phyloP scores from a whole-genome alignment of 2,797 vertebrate genomes.

The Hybognathus amarus region DNA sequence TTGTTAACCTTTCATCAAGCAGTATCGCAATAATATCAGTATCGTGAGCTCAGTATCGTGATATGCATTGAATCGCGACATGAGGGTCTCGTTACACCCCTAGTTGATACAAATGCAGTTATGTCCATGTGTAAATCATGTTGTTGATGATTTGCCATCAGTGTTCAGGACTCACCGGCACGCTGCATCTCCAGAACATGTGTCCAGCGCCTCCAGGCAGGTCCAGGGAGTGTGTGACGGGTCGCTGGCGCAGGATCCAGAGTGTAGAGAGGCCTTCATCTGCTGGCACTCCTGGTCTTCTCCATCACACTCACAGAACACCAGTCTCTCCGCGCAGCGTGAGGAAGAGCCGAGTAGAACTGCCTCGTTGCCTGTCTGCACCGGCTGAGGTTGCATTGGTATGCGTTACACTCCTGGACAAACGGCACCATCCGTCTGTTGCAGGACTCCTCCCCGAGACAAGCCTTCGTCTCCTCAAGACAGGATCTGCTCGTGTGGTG shows the following conservation, averaged over 20 bases:
- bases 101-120: background rate
- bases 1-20: no score
- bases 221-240: conserved; percentile 63
- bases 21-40: no score
- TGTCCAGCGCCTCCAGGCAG: conserved; percentile 76
- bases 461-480: conserved; percentile 77
- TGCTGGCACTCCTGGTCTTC: conserved; percentile 80
- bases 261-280: conserved; percentile 80
- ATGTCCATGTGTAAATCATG: background rate
- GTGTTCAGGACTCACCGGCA: conserved; percentile 75
- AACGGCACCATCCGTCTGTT: conserved; percentile 82
- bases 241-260: conserved; percentile 74
- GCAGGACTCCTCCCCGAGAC: conserved; percentile 83
- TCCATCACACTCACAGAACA: conserved; percentile 84
- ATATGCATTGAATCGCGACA: no score
- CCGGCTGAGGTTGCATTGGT: conserved; percentile 71
- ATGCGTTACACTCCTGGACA: conserved; percentile 79
- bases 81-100: no score
- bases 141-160: background rate
- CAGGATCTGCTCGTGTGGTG: conserved; percentile 75
- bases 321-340: conserved; percentile 83
- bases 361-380: conserved; percentile 77
- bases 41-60: no score
- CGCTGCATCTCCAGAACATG: conserved; percentile 72
- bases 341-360: conserved; percentile 84